phyloP scores from a whole-genome alignment of 2,888 invertebrate genomes.

The Heliconius ismenius region DNA sequence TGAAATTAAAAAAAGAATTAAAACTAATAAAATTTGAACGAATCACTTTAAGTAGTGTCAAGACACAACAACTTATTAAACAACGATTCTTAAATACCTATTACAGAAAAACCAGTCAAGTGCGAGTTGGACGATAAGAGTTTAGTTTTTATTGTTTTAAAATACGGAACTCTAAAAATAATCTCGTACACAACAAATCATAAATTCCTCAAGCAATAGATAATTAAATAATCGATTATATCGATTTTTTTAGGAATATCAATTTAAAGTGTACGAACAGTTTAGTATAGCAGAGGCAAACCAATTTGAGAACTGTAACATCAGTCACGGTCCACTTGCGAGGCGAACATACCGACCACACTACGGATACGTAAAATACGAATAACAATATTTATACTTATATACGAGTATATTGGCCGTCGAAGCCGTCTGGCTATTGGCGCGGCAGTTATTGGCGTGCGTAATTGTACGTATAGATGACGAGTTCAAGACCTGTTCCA shows the following conservation, averaged over 20 bases:
- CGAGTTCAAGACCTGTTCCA: neutral
- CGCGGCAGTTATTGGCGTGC: neutral
- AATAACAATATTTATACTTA: constrained; percentile 14
- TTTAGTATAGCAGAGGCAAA: neutral
- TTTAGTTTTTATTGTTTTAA: too few species aligned
- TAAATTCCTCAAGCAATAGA: neutral
- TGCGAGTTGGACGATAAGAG: too few species aligned
- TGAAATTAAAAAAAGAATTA: too few species aligned
- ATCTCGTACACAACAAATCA: neutral
- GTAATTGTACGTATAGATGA: neutral
- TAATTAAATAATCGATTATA: neutral
- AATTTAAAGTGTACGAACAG: constrained; percentile 14
- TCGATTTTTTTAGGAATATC: constrained; percentile 9
- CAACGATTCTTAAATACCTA: too few species aligned
- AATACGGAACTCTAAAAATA: neutral
- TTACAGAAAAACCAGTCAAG: too few species aligned
- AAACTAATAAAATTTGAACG: too few species aligned
- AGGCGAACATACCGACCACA: constrained; percentile 29
- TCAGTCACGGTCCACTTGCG: constrained; percentile 41
- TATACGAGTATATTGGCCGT: neutral
- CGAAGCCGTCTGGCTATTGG: constrained; percentile 4
- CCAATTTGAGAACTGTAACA: constrained; percentile 37
- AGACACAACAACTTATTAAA: too few species aligned
- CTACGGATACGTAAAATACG: neutral
- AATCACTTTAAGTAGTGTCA: too few species aligned